Evolutionary conservation across 2,113 vertebrate genomes (phyloP).

Genomic region (Phalacrocorax aristotelis): DNA sequence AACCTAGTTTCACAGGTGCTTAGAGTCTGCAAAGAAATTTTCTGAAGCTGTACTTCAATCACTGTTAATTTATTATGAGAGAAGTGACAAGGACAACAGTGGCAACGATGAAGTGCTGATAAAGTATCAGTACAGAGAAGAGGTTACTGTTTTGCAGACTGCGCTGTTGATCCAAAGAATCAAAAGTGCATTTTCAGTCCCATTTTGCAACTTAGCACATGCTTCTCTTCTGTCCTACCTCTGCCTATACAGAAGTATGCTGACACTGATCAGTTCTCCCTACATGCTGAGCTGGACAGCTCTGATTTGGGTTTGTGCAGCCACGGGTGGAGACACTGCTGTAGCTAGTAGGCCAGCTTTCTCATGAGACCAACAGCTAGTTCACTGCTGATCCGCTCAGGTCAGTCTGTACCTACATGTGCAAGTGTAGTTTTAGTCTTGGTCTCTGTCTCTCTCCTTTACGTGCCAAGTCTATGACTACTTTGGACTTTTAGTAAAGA

Average conservation of each 20-base stretch:
- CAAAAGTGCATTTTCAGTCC: background rate
- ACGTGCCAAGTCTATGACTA: background rate
- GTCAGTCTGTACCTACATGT: background rate
- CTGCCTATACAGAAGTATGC: background rate
- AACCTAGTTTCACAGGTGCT: background rate
- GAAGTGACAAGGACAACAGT: background rate
- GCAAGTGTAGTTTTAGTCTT: background rate
- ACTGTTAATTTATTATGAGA: background rate
- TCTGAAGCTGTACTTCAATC: background rate
- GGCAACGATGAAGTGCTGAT: background rate
- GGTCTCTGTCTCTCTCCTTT: background rate
- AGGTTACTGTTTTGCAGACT: background rate
- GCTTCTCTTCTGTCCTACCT: background rate
- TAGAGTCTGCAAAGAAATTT: background rate
- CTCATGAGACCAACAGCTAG: background rate
- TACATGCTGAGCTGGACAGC: background rate
- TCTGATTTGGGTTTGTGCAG: background rate
- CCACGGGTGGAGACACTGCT: accelerated
- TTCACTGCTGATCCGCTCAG: background rate
- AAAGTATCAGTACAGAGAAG: background rate
- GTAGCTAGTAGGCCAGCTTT: background rate
- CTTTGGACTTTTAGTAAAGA: background rate
- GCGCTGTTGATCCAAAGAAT: background rate
- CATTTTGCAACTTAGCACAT: background rate
- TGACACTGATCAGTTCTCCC: background rate